These are phyloP conservation scores for Coenonympha arcania DNA, from an alignment of 2,888 invertebrate species.

Conservation along the genomic window DNA sequence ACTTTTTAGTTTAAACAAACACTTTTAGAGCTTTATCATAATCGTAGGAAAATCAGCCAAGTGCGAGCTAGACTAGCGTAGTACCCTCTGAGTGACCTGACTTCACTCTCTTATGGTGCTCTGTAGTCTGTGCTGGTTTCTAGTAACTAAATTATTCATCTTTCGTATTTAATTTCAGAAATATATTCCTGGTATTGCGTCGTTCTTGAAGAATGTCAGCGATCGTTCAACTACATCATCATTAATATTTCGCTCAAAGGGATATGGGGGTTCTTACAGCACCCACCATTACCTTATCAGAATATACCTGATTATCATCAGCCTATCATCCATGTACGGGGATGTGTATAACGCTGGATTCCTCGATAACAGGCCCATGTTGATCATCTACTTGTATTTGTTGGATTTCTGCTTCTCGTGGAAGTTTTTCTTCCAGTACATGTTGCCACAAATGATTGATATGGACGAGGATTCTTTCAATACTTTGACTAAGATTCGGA, in stretches of 20 bases:
- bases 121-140: too few relatives aligned
- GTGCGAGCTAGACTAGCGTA: too few relatives aligned
- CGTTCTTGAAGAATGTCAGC: slow-evolving; percentile 19
- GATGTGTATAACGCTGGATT: slow-evolving; percentile 58
- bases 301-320: slow-evolving; percentile 43
- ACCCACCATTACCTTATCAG: slow-evolving; percentile 37
- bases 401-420: slow-evolving; percentile 47
- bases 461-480: slow-evolving; percentile 29
- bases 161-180: slow-evolving; percentile 32
- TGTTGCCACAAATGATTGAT: slow-evolving; percentile 35
- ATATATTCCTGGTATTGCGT: slow-evolving; percentile 39
- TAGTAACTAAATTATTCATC: too few relatives aligned
- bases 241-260: slow-evolving; percentile 14
- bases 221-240: slow-evolving; percentile 18
- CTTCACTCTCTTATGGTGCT: too few relatives aligned
- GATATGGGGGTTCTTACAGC: slow-evolving; percentile 35
- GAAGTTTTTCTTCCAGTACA: slow-evolving; percentile 45
- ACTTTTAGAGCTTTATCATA: too few relatives aligned
- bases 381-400: slow-evolving; percentile 41
- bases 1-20: not conserved
- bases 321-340: slow-evolving; percentile 42
- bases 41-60: too few relatives aligned
- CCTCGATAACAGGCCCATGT: slow-evolving; percentile 39
- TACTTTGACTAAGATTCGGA: slow-evolving; percentile 32
- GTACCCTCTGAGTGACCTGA: too few relatives aligned